Evolutionary conservation across 2,888 invertebrate species (phyloP), one percentile per base, ranked within the genome.

Genomic region (Neoitamus cyanurus): DNA sequence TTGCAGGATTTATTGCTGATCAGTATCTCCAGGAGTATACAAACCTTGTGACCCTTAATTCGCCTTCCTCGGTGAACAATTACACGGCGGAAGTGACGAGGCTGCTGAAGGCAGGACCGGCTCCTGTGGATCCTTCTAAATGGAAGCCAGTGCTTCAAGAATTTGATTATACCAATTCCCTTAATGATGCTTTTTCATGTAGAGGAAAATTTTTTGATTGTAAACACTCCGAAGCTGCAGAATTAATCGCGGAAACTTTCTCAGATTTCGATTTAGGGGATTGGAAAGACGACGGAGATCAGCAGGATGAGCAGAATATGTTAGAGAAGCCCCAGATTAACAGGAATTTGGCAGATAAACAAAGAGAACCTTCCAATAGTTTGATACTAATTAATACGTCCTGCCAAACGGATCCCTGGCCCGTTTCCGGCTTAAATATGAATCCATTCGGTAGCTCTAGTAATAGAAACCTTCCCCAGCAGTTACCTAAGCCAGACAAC

Each of bases 131-230:
- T 15, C 34, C 15, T 20, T 80, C 34, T 1, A 58, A 20, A 4
- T 80, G 48, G 48, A 25, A 3, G 7, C 5, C 34, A 15, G 36
- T 20, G 11, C 58, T 58, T 20, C 9, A 58, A 2, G 25, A 58
- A 20, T 58, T 58, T 20, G 58, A 58, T 58, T 58, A 58, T 25
- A 20, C 2, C 20, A 20, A 1, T 9, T 25, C 58, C 0, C 3
- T 5, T 1, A 25, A 58, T 1, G 7, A 25, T 9, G 7, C 15
- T 25, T 3, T 11, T n/a, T 34, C 68, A 13, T 46, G 83, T 20
- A 15, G 25, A 30, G 83, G 82, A 11, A 25, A 85, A 72, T 84
- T 68, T 73, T 72, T 58, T 15, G 73, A 73, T 28, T 77, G 72
- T 36, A 37, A 36, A 1, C 70, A 68, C 11, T 31, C 46, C 46